Conservation (phyloP, 2,113 vertebrate genomes). For the Pteropus alecto region DNA sequence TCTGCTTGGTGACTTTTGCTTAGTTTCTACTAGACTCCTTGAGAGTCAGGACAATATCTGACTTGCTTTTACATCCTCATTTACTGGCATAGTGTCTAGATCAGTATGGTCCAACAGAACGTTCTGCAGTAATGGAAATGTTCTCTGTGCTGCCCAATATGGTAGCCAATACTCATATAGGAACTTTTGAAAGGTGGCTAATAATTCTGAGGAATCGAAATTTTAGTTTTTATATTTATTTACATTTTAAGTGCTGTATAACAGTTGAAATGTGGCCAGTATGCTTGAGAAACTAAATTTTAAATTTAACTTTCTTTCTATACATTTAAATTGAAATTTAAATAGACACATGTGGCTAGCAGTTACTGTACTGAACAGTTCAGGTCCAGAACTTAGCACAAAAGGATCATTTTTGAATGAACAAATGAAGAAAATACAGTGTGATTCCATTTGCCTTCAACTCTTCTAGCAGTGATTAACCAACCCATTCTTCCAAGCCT, state of each 20-base stretch:
- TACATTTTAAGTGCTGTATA: not conserved
- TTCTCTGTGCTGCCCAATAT: not conserved
- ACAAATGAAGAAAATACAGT: not conserved
- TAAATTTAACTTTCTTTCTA: not conserved
- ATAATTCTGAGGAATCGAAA: not conserved
- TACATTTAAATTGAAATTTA: not conserved
- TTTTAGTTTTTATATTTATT: not conserved
- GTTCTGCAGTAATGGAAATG: not conserved
- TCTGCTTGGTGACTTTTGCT: not conserved
- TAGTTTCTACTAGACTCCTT: not conserved
- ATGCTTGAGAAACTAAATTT: not conserved
- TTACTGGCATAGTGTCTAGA: not conserved
- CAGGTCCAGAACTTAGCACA: not conserved
- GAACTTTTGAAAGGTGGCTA: not conserved
- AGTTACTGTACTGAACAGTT: fast-evolving
- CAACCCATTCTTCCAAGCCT: not conserved
- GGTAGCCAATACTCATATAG: not conserved
- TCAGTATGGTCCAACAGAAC: not conserved
- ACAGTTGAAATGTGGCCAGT: not conserved
- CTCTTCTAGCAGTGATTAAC: not conserved
- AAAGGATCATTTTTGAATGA: not conserved
- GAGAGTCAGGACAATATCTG: not conserved
- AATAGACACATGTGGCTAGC: not conserved
- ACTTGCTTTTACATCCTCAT: not conserved
- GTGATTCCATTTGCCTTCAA: not conserved